These are phyloP conservation scores for Andrena minutula DNA, from an alignment of 2,888 invertebrate species.

Conservation along the genomic window DNA sequence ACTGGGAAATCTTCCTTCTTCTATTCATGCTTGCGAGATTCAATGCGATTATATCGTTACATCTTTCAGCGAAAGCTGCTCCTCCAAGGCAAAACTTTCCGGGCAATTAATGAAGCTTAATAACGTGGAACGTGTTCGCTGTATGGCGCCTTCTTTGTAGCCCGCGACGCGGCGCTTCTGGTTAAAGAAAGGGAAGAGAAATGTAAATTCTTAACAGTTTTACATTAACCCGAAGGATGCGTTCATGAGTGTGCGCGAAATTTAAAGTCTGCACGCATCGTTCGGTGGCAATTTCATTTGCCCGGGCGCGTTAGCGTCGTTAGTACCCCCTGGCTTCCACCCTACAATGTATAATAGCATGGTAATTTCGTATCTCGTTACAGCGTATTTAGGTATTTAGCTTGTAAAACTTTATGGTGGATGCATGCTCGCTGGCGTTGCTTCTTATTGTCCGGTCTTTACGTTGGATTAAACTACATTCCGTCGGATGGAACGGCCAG, in stretches of 20 bases:
- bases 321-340: neutral
- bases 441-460: conserved; percentile 2
- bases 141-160: neutral
- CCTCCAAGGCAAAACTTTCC: conserved; percentile 14
- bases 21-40: neutral
- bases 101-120: conserved; percentile 29
- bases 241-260: neutral
- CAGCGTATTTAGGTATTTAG: conserved; percentile 10
- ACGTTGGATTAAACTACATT: conserved; percentile 25
- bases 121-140: conserved; percentile 11
- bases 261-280: conserved; percentile 13
- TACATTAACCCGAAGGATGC: neutral
- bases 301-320: neutral
- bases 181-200: conserved; percentile 3
- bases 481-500: conserved; percentile 1
- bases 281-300: conserved; percentile 6
- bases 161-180: neutral
- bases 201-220: neutral
- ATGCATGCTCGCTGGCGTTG: neutral
- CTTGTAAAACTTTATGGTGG: conserved; percentile 1
- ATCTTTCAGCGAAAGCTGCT: conserved; percentile 13
- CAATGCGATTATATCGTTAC: neutral
- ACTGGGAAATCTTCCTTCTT: neutral
- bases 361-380: conserved; percentile 35
- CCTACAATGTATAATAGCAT: neutral